Evolutionary conservation across 2,888 invertebrate species (phyloP).

Genomic region (Punctoribates punctum): DNA sequence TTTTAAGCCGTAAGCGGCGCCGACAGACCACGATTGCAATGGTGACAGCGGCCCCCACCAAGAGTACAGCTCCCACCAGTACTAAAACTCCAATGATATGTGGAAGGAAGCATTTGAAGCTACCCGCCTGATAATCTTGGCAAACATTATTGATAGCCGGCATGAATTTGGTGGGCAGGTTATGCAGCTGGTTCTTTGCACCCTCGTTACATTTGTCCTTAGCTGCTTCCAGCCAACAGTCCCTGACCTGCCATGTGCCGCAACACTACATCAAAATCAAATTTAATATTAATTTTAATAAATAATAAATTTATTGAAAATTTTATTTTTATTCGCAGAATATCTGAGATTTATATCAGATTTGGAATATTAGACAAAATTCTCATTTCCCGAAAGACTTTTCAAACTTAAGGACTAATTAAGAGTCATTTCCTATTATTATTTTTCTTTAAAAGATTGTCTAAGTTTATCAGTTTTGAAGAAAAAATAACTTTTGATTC

Average conservation of each 20-base stretch:
- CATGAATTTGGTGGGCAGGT: constrained; percentile 36
- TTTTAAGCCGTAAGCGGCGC: not conserved
- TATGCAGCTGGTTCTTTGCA: not conserved
- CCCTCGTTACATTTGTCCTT: constrained; percentile 14
- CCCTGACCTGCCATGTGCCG: constrained; percentile 35
- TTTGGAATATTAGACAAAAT: too few species aligned
- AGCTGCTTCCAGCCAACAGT: constrained; percentile 35
- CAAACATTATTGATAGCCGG: constrained; percentile 21
- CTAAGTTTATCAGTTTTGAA: too few species aligned
- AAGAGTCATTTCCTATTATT: too few species aligned
- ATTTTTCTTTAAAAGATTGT: too few species aligned
- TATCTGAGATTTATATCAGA: too few species aligned
- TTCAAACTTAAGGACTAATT: too few species aligned
- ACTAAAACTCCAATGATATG: not conserved
- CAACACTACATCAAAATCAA: constrained; percentile 16
- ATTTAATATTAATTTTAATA: not conserved
- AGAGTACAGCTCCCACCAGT: not conserved
- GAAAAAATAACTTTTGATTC: too few species aligned
- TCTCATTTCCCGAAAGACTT: too few species aligned
- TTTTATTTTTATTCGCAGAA: too few species aligned
- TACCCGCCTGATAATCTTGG: constrained; percentile 27
- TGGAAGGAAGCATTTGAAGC: constrained; percentile 2
- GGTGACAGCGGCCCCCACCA: not conserved
- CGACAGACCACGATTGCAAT: not conserved
- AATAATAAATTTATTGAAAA: not conserved